A percentile compares a stretch with the other conserved stretches of the same genome.
These are phyloP conservation scores for Parapsyche elsis DNA, from an alignment of 1,140 invertebrate genomes.

Conservation along the genomic window DNA sequence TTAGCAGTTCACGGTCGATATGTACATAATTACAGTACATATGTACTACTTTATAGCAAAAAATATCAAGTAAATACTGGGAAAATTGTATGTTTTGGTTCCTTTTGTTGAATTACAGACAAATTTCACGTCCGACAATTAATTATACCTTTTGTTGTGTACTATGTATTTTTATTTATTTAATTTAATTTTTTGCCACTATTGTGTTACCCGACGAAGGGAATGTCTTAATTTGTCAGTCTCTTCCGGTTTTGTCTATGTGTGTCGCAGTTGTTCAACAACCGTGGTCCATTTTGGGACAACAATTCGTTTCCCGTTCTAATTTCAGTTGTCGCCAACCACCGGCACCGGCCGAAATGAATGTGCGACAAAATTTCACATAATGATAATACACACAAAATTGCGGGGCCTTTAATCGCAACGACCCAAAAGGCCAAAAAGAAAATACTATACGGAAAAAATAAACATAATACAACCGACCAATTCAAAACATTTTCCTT, in stretches of 20 bases:
- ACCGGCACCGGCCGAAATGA: neutral
- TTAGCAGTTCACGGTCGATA: too few relatives aligned
- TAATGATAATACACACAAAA: neutral
- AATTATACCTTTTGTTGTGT: neutral
- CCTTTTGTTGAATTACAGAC: neutral
- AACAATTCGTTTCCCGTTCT: neutral
- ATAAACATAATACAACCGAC: too few relatives aligned
- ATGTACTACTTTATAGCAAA: too few relatives aligned
- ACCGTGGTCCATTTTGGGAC: neutral
- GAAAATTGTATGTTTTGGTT: neutral
- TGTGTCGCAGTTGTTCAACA: neutral
- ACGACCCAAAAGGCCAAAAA: neutral
- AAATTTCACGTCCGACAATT: neutral
- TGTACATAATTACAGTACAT: too few relatives aligned
- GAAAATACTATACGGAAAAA: too few relatives aligned
- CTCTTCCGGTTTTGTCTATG: neutral
- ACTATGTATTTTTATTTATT: neutral
- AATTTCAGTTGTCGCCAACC: neutral
- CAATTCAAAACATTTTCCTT: neutral
- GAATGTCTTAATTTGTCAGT: neutral
- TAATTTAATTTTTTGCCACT: neutral
- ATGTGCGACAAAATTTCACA: neutral
- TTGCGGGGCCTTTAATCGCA: neutral
- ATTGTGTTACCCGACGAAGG: neutral
- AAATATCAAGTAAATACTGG: too few relatives aligned